Percentiles rank a stretch among this genome's conserved stretches.
Evolutionary conservation across 2,797 vertebrate species (phyloP).

Genomic region (Danio tinwini): DNA sequence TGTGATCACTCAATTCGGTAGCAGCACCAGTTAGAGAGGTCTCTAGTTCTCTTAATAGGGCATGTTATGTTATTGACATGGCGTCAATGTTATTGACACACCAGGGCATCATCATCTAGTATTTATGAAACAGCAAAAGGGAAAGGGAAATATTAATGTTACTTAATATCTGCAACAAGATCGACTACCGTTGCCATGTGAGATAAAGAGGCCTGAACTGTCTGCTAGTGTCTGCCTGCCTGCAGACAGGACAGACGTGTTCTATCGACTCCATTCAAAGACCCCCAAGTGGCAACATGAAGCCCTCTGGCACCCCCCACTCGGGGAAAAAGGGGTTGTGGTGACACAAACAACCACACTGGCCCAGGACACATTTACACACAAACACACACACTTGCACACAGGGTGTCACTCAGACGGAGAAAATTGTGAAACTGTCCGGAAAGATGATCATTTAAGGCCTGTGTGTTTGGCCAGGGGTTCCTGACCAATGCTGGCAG

Average conservation of each 20-base stretch:
- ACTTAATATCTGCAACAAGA: slow-evolving; percentile 45
- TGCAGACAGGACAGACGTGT: slow-evolving; percentile 47
- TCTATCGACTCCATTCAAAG: slow-evolving; percentile 53
- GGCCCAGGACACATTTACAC: slow-evolving; percentile 41
- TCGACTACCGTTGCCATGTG: slow-evolving; percentile 21
- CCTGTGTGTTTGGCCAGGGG: slow-evolving; percentile 56
- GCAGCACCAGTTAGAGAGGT: slow-evolving; percentile 2
- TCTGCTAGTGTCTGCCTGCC: slow-evolving; percentile 30
- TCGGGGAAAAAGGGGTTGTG: slow-evolving; percentile 25
- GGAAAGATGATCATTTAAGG: slow-evolving; percentile 65
- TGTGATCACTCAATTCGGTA: slow-evolving; percentile 29
- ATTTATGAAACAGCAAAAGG: slow-evolving; percentile 27
- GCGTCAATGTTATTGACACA: slow-evolving; percentile 38
- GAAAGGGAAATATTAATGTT: slow-evolving; percentile 23
- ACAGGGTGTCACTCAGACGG: slow-evolving; percentile 52
- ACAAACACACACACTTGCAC: slow-evolving; percentile 37
- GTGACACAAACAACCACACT: slow-evolving; percentile 40
- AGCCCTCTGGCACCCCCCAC: slow-evolving; percentile 10
- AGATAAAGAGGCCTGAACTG: slow-evolving; percentile 37
- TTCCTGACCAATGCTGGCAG: slow-evolving; percentile 61
- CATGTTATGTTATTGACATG: slow-evolving; percentile 24
- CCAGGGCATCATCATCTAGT: slow-evolving; percentile 12
- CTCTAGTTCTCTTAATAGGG: slow-evolving; percentile 6
- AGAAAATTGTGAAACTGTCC: slow-evolving; percentile 63
- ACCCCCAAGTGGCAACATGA: slow-evolving; percentile 53